These are phyloP conservation scores for Camponotus pennsylvanicus DNA, from an alignment of 1,140 invertebrate genomes.

Conservation along the genomic window DNA sequence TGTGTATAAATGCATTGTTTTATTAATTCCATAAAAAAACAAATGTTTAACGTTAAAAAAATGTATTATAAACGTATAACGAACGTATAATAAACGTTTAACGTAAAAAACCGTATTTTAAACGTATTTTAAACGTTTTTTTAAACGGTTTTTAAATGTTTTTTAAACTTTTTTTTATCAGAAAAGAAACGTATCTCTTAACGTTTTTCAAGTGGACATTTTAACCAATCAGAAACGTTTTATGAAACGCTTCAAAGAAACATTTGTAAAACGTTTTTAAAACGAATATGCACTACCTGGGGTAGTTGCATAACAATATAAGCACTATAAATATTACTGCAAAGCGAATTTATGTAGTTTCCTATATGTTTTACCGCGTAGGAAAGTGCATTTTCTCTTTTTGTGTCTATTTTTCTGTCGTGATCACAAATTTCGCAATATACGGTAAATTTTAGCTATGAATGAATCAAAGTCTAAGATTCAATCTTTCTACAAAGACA, in stretches of 20 bases:
- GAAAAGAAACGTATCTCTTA: too few relatives aligned
- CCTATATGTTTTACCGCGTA: not conserved
- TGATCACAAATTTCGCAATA: not conserved
- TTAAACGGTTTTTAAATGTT: too few relatives aligned
- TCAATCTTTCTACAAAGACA: conserved; percentile 88
- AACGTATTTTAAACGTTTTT: too few relatives aligned
- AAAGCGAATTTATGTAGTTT: conserved; percentile 7
- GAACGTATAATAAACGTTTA: too few relatives aligned
- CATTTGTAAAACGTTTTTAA: not conserved
- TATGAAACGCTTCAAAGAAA: not conserved
- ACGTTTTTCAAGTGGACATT: too few relatives aligned
- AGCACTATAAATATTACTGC: not conserved
- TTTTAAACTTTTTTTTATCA: too few relatives aligned
- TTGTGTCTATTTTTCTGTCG: not conserved
- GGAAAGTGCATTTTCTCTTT: not conserved
- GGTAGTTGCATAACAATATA: not conserved
- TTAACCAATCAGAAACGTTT: too few relatives aligned
- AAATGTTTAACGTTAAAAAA: too few relatives aligned
- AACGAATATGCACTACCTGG: not conserved
- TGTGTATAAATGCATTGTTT: too few relatives aligned
- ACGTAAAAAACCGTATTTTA: too few relatives aligned
- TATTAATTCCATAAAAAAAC: too few relatives aligned
- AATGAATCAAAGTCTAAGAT: conserved; percentile 73
- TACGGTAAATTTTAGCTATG: conserved; percentile 70
- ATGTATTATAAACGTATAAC: too few relatives aligned